Conservation (phyloP, 2,888 invertebrate genomes). For the Pachliopta kotzebuea region DNA sequence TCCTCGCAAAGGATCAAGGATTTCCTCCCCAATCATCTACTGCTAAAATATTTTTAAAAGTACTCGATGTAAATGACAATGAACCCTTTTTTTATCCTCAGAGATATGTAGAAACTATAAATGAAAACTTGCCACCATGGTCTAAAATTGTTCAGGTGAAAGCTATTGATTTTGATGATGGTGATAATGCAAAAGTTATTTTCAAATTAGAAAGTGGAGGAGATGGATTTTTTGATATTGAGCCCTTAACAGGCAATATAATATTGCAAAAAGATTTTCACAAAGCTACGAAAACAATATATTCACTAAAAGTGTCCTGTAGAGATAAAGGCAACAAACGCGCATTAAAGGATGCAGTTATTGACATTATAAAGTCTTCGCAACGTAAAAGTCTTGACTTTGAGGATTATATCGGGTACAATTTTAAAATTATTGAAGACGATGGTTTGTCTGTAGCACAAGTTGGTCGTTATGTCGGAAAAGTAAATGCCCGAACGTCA, state of each 20-base stretch:
- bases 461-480: slow-evolving; percentile 87
- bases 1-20: slow-evolving; percentile 95
- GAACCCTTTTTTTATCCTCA: slow-evolving; percentile 94
- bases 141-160: slow-evolving; percentile 86
- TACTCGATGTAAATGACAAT: slow-evolving; percentile 96
- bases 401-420: slow-evolving; percentile 87
- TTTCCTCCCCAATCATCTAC: slow-evolving; percentile 94
- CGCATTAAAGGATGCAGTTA: slow-evolving; percentile 86
- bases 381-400: slow-evolving; percentile 88
- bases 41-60: slow-evolving; percentile 89
- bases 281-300: slow-evolving; percentile 84
- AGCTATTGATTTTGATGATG: slow-evolving; percentile 92
- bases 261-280: slow-evolving; percentile 84
- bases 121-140: slow-evolving; percentile 84
- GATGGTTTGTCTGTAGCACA: slow-evolving; percentile 82
- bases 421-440: slow-evolving; percentile 92
- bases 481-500: slow-evolving; percentile 83
- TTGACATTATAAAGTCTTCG: slow-evolving; percentile 89
- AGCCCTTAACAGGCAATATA: slow-evolving; percentile 88
- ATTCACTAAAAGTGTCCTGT: slow-evolving; percentile 88
- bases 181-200: slow-evolving; percentile 91
- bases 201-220: slow-evolving; percentile 90
- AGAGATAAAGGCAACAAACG: slow-evolving; percentile 89
- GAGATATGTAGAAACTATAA: slow-evolving; percentile 89
- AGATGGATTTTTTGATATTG: slow-evolving; percentile 89